Conservation (phyloP, 2,113 vertebrate genomes). For the Nyctibius bracteatus region DNA sequence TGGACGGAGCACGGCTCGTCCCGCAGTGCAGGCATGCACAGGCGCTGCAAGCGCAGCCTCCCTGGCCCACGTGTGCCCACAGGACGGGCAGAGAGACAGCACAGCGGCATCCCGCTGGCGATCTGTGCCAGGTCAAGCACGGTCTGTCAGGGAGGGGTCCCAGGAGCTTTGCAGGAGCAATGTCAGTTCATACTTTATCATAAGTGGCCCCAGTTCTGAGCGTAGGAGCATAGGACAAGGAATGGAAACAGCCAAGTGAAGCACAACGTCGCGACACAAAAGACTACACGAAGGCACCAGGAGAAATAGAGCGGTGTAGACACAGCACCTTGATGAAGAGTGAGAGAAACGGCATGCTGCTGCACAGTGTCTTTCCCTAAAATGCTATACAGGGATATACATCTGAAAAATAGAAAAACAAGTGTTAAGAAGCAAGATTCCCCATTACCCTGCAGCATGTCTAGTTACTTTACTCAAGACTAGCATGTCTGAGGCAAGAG, state of each 20-base stretch:
- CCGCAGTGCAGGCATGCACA: neutral
- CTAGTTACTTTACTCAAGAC: neutral
- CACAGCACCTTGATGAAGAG: fast-evolving
- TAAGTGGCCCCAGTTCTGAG: fast-evolving
- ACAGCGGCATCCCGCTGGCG: neutral
- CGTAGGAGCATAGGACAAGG: fast-evolving
- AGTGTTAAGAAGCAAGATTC: neutral
- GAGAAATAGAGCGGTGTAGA: fast-evolving
- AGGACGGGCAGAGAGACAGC: neutral
- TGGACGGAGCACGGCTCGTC: neutral
- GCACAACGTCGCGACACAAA: fast-evolving
- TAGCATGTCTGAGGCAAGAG: neutral
- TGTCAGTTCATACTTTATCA: fast-evolving
- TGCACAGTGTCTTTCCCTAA: too few relatives aligned
- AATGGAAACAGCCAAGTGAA: fast-evolving
- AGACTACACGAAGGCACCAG: fast-evolving
- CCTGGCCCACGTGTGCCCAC: neutral
- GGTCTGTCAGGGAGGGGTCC: fast-evolving
- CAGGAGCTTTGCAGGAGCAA: fast-evolving
- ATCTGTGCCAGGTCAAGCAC: too few relatives aligned
- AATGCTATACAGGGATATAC: fast-evolving
- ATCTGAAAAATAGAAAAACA: neutral
- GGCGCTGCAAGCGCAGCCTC: fast-evolving
- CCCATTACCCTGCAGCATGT: fast-evolving
- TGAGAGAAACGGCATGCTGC: fast-evolving